Base-by-base conservation (phyloP, 2,888 invertebrate genomes). In the Odontomyia ornata region DNA sequence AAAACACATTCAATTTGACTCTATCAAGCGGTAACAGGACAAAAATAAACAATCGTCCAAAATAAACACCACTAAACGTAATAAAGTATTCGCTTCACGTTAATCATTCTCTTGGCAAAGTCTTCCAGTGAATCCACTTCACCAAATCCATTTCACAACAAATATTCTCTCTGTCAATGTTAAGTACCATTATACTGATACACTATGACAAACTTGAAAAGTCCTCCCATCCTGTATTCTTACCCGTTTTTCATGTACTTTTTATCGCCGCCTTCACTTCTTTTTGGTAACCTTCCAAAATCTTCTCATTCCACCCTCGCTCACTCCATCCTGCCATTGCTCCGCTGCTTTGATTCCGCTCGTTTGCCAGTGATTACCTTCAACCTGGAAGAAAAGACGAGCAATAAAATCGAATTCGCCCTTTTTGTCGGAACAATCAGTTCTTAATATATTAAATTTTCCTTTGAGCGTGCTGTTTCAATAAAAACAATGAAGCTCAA, bases 381-480 rank as follows among this genome's bases (percentile, higher is more conserved):
- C 78, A 79, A 79, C 78, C 77, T 79, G 79, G 79, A 79, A 77
- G 80, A 79, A 78, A 79, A 79, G 78, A 80, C 77, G 78, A 80
- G 80, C 79, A 80, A 80, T 80, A 80, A 80, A 81, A 81, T 81
- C 80, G 79, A 81, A 81, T 81, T 80, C 80, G 79, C 80, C 79
- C 79, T 80, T 81, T 81, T 80, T 80, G 80, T 81, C 80, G 73
- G 69, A 60, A 77, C 76, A 79, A 79, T 77, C 79, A 77, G 62
- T 79, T 79, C 80, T 80, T 81, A 81, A 81, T 81, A 81, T 81
- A 81, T 81, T 80, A 81, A 81, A 81, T 81, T 80, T 80, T 81
- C 80, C 77, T 81, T 81, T 80, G 80, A 81, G 78, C 80, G 80
- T 81, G 80, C 80, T 81, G 79, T 79, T 80, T 80, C 79, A 80